Base-by-base conservation (phyloP, 2,113 vertebrate species). In the Panurus biarmicus region DNA sequence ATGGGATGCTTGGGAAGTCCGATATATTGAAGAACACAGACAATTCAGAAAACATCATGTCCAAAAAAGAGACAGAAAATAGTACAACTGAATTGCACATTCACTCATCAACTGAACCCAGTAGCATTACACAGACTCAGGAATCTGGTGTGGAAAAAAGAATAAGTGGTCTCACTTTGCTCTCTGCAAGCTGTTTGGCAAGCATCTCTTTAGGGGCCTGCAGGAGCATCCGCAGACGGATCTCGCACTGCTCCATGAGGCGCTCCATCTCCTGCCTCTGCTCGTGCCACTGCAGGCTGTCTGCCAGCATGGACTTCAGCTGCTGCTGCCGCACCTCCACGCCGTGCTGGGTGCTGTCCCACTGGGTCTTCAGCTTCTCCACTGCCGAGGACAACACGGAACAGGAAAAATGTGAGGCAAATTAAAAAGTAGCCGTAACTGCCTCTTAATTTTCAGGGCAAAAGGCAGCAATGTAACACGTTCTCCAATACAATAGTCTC, bases 251-350 rank as follows among this genome's bases (percentile, higher is more conserved):
- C 21, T 98, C 98, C 95, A 99, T 98, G 11, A 99, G 95, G 36
- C 97, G 98, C n/a, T 98, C 98, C 21, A 98, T 97, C 83, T 99
- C 98, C 70, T 97, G 98, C 94, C 98, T 98, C 89, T 98, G 98
- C 74, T 98, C 98, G 16, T 99, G 98, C 99, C 99, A 99, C 84
- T 98, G 98, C 54, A 98, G 90, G 73, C 99, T 99, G 96, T 99
- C 99, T 5, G 95, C 74, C 73, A 98, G 97, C 99, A 99, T 99
- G 92, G 97, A 93, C 79, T 98, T 98, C 67, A 99, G 98, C 97
- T 99, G 98, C 95, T 98, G 98, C 83, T 98, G 98, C 11, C 99
- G 97, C 25, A 98, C 73, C 96, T 99, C 99, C 5, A 99, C 98
- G 0, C 98, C 98, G 4, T 99, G 98, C 96, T 99, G 98, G 1